phyloP scores from a whole-genome alignment of 2,797 vertebrate species.

The Pseudomugil tenellus region DNA sequence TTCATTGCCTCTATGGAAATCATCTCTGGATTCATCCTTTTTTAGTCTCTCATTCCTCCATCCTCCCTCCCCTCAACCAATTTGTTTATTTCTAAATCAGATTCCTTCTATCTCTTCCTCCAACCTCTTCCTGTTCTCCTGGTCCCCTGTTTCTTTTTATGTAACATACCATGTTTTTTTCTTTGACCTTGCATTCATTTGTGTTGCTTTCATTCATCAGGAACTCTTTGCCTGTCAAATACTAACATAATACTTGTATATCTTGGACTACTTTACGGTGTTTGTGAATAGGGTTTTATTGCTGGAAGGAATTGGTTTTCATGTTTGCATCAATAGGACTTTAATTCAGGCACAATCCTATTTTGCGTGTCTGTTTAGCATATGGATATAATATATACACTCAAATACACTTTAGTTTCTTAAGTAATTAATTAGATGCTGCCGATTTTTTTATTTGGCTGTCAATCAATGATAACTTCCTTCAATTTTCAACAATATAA shows the following conservation, averaged over 20 bases:
- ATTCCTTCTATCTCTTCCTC: constrained; percentile 46
- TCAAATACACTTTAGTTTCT: too few species aligned
- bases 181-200: constrained; percentile 36
- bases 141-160: constrained; percentile 45
- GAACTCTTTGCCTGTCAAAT: too few species aligned
- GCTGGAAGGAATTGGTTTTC: not conserved
- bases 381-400: too few species aligned
- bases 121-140: constrained; percentile 53
- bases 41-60: constrained; percentile 32
- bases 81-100: constrained; percentile 64
- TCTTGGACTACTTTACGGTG: not conserved
- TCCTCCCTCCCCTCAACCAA: constrained; percentile 27
- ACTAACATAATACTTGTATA: too few species aligned
- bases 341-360: not conserved
- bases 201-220: too few species aligned
- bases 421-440: too few species aligned
- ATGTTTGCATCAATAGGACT: not conserved
- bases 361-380: not conserved
- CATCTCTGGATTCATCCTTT: constrained; percentile 54
- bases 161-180: constrained; percentile 28
- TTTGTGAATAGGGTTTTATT: not conserved
- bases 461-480: too few species aligned
- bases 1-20: constrained; percentile 61
- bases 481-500: too few species aligned
- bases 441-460: too few species aligned